Percentiles rank a stretch among this genome's conserved stretches.
These are phyloP conservation scores for Malurus elegans DNA, from an alignment of 2,113 vertebrate genomes.

Conservation along the genomic window DNA sequence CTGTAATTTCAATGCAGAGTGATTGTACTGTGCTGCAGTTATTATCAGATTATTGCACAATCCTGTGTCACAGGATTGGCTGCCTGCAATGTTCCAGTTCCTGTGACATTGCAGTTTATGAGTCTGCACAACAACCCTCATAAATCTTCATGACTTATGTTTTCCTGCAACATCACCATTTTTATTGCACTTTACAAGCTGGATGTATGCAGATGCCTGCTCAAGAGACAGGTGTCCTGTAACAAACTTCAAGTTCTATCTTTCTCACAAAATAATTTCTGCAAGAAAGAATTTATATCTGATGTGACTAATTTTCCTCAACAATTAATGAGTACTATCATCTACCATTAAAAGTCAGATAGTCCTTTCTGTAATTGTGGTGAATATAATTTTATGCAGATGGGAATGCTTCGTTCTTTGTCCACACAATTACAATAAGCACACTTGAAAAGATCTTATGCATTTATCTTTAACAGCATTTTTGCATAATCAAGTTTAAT, in stretches of 20 bases:
- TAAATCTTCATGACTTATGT: not conserved
- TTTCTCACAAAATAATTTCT: not conserved
- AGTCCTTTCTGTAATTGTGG: not conserved
- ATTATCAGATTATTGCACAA: not conserved
- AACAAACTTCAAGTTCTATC: not conserved
- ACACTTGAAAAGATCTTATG: not conserved
- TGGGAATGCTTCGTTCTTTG: not conserved
- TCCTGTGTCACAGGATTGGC: not conserved
- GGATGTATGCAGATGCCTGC: not conserved
- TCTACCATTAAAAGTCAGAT: not conserved
- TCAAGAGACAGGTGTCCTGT: not conserved
- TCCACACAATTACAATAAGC: not conserved
- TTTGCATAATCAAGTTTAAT: constrained; percentile 23
- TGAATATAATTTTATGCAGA: not conserved
- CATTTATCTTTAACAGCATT: not conserved
- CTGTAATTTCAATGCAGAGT: not conserved
- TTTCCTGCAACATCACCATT: not conserved
- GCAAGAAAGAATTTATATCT: not conserved
- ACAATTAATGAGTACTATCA: not conserved
- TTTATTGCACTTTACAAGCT: not conserved
- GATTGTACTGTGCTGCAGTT: not conserved
- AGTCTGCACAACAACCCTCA: not conserved
- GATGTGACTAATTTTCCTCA: not conserved
- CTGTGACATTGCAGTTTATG: not conserved
- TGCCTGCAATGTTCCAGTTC: not conserved